These are phyloP conservation scores for Ageneiosus marmoratus DNA, from an alignment of 2,113 vertebrate species.

Conservation along the genomic window DNA sequence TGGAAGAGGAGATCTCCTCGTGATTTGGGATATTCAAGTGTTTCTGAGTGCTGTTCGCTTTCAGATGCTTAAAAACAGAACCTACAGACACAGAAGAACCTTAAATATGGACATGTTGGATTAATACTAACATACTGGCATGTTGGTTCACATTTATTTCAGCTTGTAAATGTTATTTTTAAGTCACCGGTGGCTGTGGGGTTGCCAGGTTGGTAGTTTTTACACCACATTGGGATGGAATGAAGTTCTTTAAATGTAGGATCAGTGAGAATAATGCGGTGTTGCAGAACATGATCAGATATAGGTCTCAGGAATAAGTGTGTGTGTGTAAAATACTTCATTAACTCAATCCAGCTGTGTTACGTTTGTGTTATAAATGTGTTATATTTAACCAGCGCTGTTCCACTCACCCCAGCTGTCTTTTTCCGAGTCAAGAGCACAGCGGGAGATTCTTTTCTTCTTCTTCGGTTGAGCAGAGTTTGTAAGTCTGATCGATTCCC, in stretches of 20 bases:
- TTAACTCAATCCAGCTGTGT: neutral
- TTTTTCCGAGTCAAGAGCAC: slow-evolving; percentile 69
- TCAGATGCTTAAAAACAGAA: slow-evolving; percentile 67
- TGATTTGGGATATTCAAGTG: slow-evolving; percentile 67
- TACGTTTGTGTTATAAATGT: too few relatives aligned
- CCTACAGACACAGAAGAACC: slow-evolving; percentile 58
- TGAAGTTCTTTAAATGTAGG: too few relatives aligned
- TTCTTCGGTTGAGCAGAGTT: slow-evolving; percentile 58
- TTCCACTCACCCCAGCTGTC: slow-evolving; percentile 68
- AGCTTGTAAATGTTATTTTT: too few relatives aligned
- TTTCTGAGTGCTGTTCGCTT: slow-evolving; percentile 47
- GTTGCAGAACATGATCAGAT: too few relatives aligned
- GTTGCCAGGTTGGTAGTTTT: too few relatives aligned
- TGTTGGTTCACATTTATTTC: too few relatives aligned
- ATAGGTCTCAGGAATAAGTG: neutral
- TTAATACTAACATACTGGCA: too few relatives aligned
- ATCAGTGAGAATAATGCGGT: too few relatives aligned
- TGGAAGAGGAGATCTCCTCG: slow-evolving; percentile 77
- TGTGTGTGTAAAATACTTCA: neutral
- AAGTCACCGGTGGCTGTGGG: too few relatives aligned
- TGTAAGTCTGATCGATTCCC: slow-evolving; percentile 12
- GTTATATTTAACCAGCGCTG: neutral
- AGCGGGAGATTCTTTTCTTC: slow-evolving; percentile 50
- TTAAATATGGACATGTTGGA: too few relatives aligned
- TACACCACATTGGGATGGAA: too few relatives aligned